Evolutionary conservation across 2,888 invertebrate genomes (phyloP).

Genomic region (Pachydiplax longipennis): DNA sequence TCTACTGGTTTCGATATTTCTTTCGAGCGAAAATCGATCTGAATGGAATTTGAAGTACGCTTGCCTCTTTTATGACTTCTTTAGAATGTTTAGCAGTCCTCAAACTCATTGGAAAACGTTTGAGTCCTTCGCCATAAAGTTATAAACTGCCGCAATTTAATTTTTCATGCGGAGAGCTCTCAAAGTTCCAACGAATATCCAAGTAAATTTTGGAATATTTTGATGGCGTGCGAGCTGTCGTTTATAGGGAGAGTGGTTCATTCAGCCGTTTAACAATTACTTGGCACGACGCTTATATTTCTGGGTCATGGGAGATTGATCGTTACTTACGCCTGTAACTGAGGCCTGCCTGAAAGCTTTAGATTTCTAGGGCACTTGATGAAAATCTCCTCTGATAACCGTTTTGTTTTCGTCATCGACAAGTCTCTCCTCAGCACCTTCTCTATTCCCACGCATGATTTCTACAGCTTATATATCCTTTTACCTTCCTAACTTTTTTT

Average conservation of each 20-base stretch:
- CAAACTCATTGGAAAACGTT: too few species aligned
- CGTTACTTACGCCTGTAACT: background rate
- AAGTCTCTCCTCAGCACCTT: background rate
- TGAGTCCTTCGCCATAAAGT: too few species aligned
- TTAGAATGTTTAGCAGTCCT: too few species aligned
- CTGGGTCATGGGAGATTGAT: constrained; percentile 37
- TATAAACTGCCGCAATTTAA: too few species aligned
- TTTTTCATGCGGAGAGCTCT: too few species aligned
- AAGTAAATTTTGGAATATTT: too few species aligned
- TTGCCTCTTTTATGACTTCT: too few species aligned
- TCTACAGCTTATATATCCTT: background rate
- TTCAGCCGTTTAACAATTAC: background rate
- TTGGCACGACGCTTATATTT: constrained; percentile 10
- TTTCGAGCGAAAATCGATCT: too few species aligned
- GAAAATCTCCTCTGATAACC: background rate
- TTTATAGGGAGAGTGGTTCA: background rate
- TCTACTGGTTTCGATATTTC: too few species aligned
- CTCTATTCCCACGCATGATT: background rate
- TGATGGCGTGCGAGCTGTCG: too few species aligned
- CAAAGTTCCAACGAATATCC: too few species aligned
- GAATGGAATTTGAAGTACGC: too few species aligned
- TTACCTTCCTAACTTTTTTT: background rate
- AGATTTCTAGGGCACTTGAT: constrained; percentile 3
- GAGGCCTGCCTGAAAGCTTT: constrained; percentile 7
- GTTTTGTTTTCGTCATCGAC: background rate